phyloP scores from a whole-genome alignment of 1,140 invertebrate genomes.

The Phymastichus coffea region DNA sequence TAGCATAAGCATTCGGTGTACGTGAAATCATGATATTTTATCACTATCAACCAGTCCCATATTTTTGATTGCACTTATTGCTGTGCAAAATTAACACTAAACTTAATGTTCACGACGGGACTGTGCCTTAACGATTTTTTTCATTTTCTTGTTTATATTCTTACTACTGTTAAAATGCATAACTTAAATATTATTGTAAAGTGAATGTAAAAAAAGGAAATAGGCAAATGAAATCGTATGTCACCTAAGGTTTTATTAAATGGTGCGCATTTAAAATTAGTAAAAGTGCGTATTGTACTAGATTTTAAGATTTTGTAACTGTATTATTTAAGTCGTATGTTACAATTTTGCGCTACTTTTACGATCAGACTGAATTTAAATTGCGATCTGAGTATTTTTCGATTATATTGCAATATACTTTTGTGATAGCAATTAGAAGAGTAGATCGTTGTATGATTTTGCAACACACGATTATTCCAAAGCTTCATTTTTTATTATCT shows the following conservation, averaged over 20 bases:
- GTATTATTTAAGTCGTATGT: conserved; percentile 31
- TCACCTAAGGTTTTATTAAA: conserved; percentile 22
- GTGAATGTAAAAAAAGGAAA: conserved; percentile 28
- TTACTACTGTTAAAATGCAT: conserved; percentile 14
- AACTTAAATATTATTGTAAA: conserved; percentile 25
- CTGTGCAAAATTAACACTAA: neutral
- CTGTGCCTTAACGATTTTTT: conserved; percentile 32
- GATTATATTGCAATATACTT: conserved; percentile 29
- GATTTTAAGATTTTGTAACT: conserved; percentile 30
- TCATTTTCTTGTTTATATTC: conserved; percentile 3
- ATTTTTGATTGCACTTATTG: conserved; percentile 11
- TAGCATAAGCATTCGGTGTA: conserved; percentile 2
- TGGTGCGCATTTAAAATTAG: conserved; percentile 26
- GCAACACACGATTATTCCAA: conserved; percentile 20
- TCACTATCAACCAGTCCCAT: conserved; percentile 15
- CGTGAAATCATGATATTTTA: conserved; percentile 17
- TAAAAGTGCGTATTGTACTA: conserved; percentile 22
- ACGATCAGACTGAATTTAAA: conserved; percentile 36
- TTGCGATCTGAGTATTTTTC: conserved; percentile 34
- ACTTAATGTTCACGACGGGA: conserved; percentile 23
- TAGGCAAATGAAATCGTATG: conserved; percentile 28
- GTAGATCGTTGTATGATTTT: neutral
- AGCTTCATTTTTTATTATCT: conserved; percentile 15
- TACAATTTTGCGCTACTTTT: conserved; percentile 29
- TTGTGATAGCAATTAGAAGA: conserved; percentile 25